Base-by-base conservation (phyloP, 2,797 vertebrate genomes). In the Trichosurus vulpecula region DNA sequence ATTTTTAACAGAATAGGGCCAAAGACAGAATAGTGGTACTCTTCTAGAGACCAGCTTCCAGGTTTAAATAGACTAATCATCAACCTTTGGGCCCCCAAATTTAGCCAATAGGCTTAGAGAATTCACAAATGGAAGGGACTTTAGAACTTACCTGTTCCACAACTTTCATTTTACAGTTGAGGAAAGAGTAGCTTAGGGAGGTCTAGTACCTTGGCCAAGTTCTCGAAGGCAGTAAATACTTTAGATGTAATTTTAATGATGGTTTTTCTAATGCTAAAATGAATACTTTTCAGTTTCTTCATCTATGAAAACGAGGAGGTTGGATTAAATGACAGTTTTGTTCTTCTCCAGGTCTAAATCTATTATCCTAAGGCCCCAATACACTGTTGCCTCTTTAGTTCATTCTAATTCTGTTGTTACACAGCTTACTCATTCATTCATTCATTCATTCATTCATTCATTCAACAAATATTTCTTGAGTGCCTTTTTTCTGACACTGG, bases 401-500 rank as follows among this genome's bases (percentile, higher is more conserved):
- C 57, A 41, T 19, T 89, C 91, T 29, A 56, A 35, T 30, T 30
- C 66, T 93, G 2, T 29, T 55, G 91, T 94, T 51, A 81, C 35
- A 93, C 14, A 52, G 66, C 31, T 94, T n/a, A 91, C 52, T 52
- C 52, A 52, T 52, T 52, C 52, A 52, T 55, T 14, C 54, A 14
- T 54, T 54, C 19, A 54, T 19, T 54, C 19, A 55, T 22, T 55
- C 54, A 54, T 54, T 96, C n/a, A 47, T 91, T 95, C 51, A 55
- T 31, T 92, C 5, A 91, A 90, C 89, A 95, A 56, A 91, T 95
- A 90, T 74, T 94, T 95, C 47, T 4, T 58, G 53, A 93, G 47
- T 3, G 87, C 47, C 27, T 57, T 56, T 31, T 91, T n/a, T n/a
- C n/a, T 66, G 35, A n/a, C 35, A 66, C 5, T 6, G 13, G n/a